phyloP scores from a whole-genome alignment of 2,113 vertebrate species.

The Spheniscus mendiculus region DNA sequence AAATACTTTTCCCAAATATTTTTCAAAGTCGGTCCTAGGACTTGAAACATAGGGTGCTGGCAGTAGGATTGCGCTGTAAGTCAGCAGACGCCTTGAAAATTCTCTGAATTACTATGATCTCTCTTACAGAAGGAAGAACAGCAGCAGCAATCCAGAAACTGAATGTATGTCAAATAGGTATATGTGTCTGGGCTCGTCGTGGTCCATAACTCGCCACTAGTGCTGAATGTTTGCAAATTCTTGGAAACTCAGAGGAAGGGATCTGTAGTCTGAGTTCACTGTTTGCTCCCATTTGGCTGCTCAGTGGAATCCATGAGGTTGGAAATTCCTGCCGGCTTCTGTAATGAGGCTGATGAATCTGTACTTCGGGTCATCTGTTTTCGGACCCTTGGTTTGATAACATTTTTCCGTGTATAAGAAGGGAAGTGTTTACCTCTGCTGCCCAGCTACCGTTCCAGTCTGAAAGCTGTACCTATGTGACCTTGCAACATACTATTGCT shows the following conservation, averaged over 20 bases:
- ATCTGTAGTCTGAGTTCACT: not conserved
- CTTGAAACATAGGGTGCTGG: not conserved
- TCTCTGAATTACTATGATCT: not conserved
- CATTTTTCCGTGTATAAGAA: not conserved
- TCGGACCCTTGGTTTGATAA: not conserved
- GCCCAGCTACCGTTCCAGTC: not conserved
- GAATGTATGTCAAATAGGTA: not conserved
- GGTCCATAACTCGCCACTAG: not conserved
- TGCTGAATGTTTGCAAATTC: not conserved
- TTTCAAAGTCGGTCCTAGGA: not conserved
- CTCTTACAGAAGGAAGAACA: not conserved
- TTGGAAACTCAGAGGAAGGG: not conserved
- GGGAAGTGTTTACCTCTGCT: not conserved
- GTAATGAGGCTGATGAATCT: not conserved
- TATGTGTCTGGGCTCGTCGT: not conserved
- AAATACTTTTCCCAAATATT: not conserved
- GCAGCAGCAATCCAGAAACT: not conserved
- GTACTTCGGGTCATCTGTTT: not conserved
- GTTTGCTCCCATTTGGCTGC: not conserved
- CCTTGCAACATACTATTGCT: not conserved
- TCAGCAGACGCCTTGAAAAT: not conserved
- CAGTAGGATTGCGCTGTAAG: not conserved
- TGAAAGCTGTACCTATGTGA: not conserved
- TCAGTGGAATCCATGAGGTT: not conserved
- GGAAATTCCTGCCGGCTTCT: not conserved